Conservation (phyloP, 2,797 vertebrate genomes). For the Astyanax mexicanus region DNA sequence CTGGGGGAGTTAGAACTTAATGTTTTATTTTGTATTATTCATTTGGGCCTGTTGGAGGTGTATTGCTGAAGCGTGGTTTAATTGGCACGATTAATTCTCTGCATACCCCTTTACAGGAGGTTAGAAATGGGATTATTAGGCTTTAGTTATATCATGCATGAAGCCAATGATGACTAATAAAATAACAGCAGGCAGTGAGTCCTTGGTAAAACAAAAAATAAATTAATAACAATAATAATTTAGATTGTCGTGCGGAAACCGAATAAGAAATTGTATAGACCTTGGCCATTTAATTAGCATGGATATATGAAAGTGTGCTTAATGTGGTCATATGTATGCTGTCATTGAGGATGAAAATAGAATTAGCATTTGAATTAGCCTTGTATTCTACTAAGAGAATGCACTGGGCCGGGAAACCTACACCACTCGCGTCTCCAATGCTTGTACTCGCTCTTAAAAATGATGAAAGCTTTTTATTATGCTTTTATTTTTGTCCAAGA, state of each 20-base stretch:
- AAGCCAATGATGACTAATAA: neutral
- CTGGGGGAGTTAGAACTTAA: neutral
- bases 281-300: neutral
- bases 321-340: neutral
- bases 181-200: neutral
- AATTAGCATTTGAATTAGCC: slow-evolving; percentile 1
- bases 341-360: neutral
- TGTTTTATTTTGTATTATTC: neutral
- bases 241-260: neutral
- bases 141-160: neutral
- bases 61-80: neutral
- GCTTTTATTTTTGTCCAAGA: slow-evolving; percentile 39
- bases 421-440: neutral
- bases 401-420: neutral
- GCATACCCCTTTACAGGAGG: neutral
- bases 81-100: neutral
- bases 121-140: neutral
- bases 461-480: slow-evolving; percentile 21
- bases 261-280: neutral
- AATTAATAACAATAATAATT: neutral
- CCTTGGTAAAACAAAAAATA: neutral
- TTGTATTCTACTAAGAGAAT: neutral
- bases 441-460: slow-evolving; percentile 6
- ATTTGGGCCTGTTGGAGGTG: neutral
- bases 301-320: neutral